phyloP scores from a whole-genome alignment of 2,797 vertebrate species.

The Sardinella longiceps region DNA sequence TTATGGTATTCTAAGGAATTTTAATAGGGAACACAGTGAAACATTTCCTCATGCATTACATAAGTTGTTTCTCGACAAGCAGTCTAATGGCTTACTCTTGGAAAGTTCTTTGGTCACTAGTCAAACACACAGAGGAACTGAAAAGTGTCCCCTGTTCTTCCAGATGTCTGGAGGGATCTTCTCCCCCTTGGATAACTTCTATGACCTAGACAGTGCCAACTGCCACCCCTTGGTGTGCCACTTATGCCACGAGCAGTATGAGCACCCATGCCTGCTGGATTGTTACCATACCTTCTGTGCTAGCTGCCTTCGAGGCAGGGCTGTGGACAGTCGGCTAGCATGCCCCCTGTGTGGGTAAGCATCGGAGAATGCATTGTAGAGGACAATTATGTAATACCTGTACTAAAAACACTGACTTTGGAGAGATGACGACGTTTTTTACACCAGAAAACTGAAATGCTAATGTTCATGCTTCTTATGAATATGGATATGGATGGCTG shows the following conservation, averaged over 20 bases:
- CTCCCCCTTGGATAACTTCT: constrained; percentile 72
- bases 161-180: constrained; percentile 85
- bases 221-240: constrained; percentile 83
- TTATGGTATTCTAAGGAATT: neutral
- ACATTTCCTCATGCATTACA: neutral
- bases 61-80: neutral
- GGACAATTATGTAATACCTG: neutral
- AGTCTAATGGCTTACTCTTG: neutral
- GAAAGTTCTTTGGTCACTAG: neutral
- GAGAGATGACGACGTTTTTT: neutral
- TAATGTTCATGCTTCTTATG: neutral
- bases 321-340: constrained; percentile 71
- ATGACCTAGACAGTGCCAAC: constrained; percentile 72
- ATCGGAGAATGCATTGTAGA: constrained; percentile 17
- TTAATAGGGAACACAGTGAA: neutral
- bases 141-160: constrained; percentile 29
- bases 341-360: constrained; percentile 84
- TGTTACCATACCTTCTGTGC: constrained; percentile 86
- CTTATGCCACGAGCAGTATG: constrained; percentile 81
- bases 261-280: constrained; percentile 83
- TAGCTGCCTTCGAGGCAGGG: constrained; percentile 78
- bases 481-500: neutral
- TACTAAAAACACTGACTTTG: constrained; percentile 3
- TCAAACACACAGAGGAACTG: constrained; percentile 10
- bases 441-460: neutral